phyloP scores from a whole-genome alignment of 1,140 invertebrate species.

The Scaptomyza pallida region DNA sequence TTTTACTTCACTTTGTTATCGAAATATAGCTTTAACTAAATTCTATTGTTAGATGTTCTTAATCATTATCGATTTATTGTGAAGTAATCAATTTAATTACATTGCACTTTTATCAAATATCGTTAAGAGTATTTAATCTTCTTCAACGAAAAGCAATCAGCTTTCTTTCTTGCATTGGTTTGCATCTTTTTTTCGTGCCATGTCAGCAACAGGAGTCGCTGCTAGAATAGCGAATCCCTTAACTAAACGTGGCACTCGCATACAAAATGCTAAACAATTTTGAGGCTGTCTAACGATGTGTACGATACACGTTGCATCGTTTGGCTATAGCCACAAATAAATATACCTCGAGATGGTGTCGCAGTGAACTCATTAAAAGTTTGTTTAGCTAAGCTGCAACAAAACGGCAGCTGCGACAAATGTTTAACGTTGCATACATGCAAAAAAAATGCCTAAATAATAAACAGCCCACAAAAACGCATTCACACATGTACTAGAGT shows the following conservation, averaged over 20 bases:
- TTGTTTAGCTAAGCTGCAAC: conserved; percentile 58
- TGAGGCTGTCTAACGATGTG: conserved; percentile 64
- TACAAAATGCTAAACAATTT: conserved; percentile 68
- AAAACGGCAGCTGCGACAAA: conserved; percentile 52
- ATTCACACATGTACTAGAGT: background rate
- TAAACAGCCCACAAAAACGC: conserved; percentile 32
- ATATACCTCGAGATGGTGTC: conserved; percentile 22
- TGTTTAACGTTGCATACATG: conserved; percentile 47
- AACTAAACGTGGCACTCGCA: conserved; percentile 36
- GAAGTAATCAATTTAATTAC: too few relatives aligned
- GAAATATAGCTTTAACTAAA: too few relatives aligned
- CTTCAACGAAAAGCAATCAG: background rate
- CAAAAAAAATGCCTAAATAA: conserved; percentile 39
- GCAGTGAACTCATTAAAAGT: conserved; percentile 80
- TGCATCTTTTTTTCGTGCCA: conserved; percentile 18
- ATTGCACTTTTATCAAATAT: too few relatives aligned
- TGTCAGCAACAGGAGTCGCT: conserved; percentile 50
- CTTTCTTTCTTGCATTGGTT: background rate
- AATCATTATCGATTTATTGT: too few relatives aligned
- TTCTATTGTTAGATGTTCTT: too few relatives aligned
- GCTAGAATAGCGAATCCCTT: conserved; percentile 20
- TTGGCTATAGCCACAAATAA: conserved; percentile 10
- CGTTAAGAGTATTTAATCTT: background rate
- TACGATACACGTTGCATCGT: conserved; percentile 19
- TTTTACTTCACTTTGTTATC: too few relatives aligned